A percentile compares a stretch with the other conserved stretches of the same genome.
These are phyloP conservation scores for Gryllus longicercus DNA, from an alignment of 2,888 invertebrate species.

Conservation along the genomic window DNA sequence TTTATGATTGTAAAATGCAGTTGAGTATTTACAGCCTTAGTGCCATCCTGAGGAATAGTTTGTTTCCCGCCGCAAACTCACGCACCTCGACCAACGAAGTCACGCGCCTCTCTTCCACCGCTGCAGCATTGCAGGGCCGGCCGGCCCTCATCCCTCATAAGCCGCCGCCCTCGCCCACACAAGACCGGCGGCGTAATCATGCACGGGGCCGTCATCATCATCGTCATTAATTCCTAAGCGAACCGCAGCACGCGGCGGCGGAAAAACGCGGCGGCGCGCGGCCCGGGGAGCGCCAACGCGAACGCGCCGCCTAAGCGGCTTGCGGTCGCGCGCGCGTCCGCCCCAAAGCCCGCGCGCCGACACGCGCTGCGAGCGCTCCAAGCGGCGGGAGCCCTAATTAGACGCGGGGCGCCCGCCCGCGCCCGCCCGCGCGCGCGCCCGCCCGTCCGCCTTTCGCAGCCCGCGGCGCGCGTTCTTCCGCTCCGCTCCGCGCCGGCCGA, in stretches of 20 bases:
- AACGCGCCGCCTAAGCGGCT: neutral
- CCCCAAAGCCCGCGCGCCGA: neutral
- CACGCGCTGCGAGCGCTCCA: neutral
- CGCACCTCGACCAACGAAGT: too few species aligned
- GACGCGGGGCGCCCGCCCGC: neutral
- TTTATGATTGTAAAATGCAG: too few species aligned
- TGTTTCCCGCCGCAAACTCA: too few species aligned
- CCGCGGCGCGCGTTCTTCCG: constrained; percentile 4
- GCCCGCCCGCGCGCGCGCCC: neutral
- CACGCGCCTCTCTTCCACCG: too few species aligned
- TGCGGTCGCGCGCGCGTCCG: neutral
- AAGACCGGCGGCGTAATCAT: neutral
- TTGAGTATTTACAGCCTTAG: too few species aligned
- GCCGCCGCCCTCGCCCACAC: neutral
- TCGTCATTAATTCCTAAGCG: constrained; percentile 9
- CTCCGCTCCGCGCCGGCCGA: neutral
- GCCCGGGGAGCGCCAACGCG: neutral
- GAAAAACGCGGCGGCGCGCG: neutral
- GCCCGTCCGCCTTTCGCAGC: neutral
- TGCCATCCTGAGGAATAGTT: too few species aligned
- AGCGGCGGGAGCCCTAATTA: neutral
- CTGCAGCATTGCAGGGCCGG: too few species aligned
- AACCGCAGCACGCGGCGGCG: neutral
- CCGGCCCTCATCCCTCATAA: neutral
- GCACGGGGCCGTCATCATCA: neutral